phyloP scores from a whole-genome alignment of 64 coral and sea anemone species.

The Stichodactyla mertensii region DNA sequence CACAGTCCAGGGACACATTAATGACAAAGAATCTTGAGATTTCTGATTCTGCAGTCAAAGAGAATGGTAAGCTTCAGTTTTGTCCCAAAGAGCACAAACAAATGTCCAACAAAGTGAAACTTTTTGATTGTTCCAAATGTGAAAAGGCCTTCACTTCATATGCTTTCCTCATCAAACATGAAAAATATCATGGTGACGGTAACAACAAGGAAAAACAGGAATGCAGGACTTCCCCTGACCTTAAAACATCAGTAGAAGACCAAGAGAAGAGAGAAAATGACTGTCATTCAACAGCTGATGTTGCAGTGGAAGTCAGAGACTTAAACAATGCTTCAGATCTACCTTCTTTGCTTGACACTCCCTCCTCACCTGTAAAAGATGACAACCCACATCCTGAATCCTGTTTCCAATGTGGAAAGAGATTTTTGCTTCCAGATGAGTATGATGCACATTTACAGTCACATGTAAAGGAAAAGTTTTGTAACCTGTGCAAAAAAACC shows the following conservation, averaged over 20 bases:
- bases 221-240: background rate
- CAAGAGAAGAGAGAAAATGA: background rate
- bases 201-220: background rate
- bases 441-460: background rate
- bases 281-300: background rate
- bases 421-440: background rate
- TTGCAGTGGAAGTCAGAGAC: background rate
- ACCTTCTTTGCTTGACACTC: background rate
- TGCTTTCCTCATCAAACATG: background rate
- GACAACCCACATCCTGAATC: background rate
- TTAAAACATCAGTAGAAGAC: too few relatives aligned
- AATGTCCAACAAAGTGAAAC: background rate
- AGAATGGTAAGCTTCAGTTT: background rate
- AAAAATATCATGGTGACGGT: background rate
- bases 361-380: background rate
- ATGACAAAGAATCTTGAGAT: background rate
- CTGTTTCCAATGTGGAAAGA: constrained; percentile 12
- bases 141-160: constrained; percentile 5
- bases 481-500: background rate
- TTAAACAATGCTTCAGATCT: background rate
- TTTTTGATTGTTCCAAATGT: background rate
- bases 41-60: background rate
- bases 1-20: background rate
- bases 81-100: background rate
- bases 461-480: background rate